phyloP scores from a whole-genome alignment of 2,888 invertebrate genomes.

The Rhodophaea formosa region DNA sequence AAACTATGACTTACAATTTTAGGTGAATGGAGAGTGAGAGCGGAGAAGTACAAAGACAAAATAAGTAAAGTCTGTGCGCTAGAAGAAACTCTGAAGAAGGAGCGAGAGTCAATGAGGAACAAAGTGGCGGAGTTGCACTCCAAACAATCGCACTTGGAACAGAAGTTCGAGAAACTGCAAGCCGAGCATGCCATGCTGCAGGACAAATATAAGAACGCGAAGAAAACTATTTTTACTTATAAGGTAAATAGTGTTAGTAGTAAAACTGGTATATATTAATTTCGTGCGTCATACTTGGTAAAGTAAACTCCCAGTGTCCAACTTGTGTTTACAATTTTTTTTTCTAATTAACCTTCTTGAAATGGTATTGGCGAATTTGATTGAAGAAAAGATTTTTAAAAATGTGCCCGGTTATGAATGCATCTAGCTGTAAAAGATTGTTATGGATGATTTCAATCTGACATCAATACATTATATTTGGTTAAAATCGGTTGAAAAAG shows the following conservation, averaged over 20 bases:
- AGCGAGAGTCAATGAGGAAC: conserved; percentile 68
- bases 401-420: too few species aligned
- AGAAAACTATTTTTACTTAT: conserved; percentile 83
- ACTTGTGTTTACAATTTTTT: too few species aligned
- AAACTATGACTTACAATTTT: conserved; percentile 17
- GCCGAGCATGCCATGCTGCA: conserved; percentile 73
- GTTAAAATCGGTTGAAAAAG: too few species aligned
- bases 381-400: too few species aligned
- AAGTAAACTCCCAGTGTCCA: too few species aligned
- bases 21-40: conserved; percentile 60
- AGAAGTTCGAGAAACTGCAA: conserved; percentile 54
- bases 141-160: conserved; percentile 66
- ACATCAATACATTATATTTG: too few species aligned
- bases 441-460: too few species aligned
- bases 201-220: conserved; percentile 83
- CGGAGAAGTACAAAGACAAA: conserved; percentile 64
- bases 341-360: too few species aligned
- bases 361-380: too few species aligned
- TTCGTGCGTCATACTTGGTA: too few species aligned
- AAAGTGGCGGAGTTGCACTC: conserved; percentile 67
- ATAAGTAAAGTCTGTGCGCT: conserved; percentile 55
- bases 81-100: conserved; percentile 59
- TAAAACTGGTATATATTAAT: too few species aligned
- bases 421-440: too few species aligned
- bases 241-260: conserved; percentile 65